Conservation (phyloP, 2,888 invertebrate species). For the Drosophila paranaensis region DNA sequence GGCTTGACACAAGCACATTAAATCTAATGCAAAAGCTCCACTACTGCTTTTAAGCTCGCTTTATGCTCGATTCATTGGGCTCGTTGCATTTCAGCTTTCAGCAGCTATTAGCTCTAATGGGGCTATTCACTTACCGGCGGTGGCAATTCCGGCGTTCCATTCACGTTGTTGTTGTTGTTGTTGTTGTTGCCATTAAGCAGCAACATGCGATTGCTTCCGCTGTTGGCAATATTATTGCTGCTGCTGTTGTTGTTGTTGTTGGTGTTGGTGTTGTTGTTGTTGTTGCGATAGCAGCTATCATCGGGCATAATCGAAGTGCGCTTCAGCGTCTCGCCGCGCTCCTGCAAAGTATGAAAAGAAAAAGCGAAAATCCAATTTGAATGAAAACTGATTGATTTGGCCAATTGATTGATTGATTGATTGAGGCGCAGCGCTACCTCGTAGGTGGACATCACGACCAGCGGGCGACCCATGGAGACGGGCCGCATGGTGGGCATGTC, state of each 20-base stretch:
- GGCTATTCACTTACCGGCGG: slow-evolving; percentile 76
- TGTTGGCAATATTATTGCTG: slow-evolving; percentile 37
- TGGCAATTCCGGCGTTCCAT: slow-evolving; percentile 66
- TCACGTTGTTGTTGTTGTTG: slow-evolving; percentile 29
- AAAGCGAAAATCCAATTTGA: not conserved
- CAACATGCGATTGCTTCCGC: slow-evolving; percentile 56
- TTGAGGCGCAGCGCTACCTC: slow-evolving; percentile 49
- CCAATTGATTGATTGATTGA: slow-evolving; percentile 10
- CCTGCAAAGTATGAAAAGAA: slow-evolving; percentile 61
- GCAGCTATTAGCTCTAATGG: not conserved
- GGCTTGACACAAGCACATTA: not conserved
- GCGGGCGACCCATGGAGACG: slow-evolving; percentile 65
- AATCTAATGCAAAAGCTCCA: not conserved
- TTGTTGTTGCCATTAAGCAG: slow-evolving; percentile 51
- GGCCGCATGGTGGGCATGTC: slow-evolving; percentile 72
- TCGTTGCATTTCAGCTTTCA: not conserved
- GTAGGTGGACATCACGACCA: slow-evolving; percentile 73
- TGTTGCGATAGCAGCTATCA: slow-evolving; percentile 81
- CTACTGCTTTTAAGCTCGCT: too few species aligned
- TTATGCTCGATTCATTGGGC: not conserved
- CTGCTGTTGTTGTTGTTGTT: slow-evolving; percentile 29
- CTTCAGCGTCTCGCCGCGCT: slow-evolving; percentile 82
- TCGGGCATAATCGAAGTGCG: slow-evolving; percentile 84
- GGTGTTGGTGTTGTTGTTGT: slow-evolving; percentile 44
- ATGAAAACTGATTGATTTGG: slow-evolving; percentile 5